Evolutionary conservation across 2,797 vertebrate genomes (phyloP), one percentile per base, ranked within the genome.

Genomic region (Echiichthys vipera): DNA sequence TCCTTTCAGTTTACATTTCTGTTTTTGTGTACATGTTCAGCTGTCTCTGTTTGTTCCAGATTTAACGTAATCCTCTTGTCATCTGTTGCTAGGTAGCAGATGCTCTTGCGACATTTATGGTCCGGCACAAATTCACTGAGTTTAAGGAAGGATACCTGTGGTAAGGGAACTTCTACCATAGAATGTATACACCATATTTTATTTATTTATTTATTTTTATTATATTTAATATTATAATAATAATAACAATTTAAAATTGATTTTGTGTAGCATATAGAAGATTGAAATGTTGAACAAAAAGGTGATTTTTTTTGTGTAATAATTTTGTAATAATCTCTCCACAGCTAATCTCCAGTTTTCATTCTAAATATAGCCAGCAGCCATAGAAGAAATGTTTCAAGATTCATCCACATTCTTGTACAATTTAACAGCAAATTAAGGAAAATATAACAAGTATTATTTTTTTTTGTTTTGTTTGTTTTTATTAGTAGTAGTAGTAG

Each of bases 101-200:
- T 85, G 98, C 98, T 74, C 89, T 99, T 73, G 97, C 98, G 3
- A 95, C 96, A 32, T 99, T 99, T 90, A 96, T 99, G 96, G 96
- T 99, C 78, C 96, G 98, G 74, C 96, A 99, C 93, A 97, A 96
- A 92, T 98, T 99, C 95, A 96, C 98, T 71, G 97, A 98, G 83
- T 95, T 97, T 86, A 95, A 98, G 11, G 97, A 97, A 74, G 97
- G 96, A 93, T 99, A 95, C 86, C 95, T 98, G 83, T 98, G 97
- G 98, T 99, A 90, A 97, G 96, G 75, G 13, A 47, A 55, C 32
- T 9, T 67, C 24, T 20, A 13, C 17, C 6, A 42, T 30, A 34
- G 14, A 63, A 22, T 15, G 1, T 36, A 13, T 18, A 12, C 6
- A 45, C 14, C 3, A n/a, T 17, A 20, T 12, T n/a, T 30, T 4